phyloP scores from a whole-genome alignment of 2,888 invertebrate genomes.

The Lordiphosa fenestrarum region DNA sequence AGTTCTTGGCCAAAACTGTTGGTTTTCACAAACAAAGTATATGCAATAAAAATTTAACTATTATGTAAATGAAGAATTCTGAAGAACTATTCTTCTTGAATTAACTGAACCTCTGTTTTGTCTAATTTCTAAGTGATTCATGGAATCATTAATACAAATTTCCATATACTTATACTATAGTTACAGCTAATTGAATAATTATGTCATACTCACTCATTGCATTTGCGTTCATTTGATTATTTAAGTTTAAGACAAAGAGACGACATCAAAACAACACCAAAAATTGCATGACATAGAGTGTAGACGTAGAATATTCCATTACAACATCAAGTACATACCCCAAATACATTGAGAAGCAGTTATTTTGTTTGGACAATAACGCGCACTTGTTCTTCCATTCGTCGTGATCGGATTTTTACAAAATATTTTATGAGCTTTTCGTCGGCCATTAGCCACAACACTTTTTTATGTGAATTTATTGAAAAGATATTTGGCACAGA shows the following conservation, averaged over 20 bases:
- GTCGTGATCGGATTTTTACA: constrained; percentile 20
- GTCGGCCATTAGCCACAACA: constrained; percentile 24
- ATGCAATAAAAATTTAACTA: too few relatives aligned
- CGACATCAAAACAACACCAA: constrained; percentile 46
- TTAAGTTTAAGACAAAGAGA: constrained; percentile 6
- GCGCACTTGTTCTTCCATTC: constrained; percentile 22
- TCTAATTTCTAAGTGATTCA: too few relatives aligned
- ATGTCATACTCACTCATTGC: constrained; percentile 27
- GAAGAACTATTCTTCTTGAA: too few relatives aligned
- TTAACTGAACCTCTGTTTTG: too few relatives aligned
- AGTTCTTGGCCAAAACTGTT: too few relatives aligned
- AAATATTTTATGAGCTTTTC: constrained; percentile 22
- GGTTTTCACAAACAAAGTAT: too few relatives aligned
- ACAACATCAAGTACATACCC: constrained; percentile 79
- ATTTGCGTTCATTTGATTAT: constrained; percentile 6
- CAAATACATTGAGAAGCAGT: constrained; percentile 14
- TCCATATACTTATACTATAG: too few relatives aligned
- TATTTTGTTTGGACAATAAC: constrained; percentile 15
- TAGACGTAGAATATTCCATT: constrained; percentile 71
- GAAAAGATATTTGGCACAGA: constrained; percentile 41
- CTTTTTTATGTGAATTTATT: constrained; percentile 39
- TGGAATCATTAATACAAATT: too few relatives aligned
- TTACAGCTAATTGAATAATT: too few relatives aligned
- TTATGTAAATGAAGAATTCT: too few relatives aligned
- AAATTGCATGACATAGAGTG: constrained; percentile 49